Conservation (phyloP, 2,113 vertebrate genomes). For the Catharus fuscescens region DNA sequence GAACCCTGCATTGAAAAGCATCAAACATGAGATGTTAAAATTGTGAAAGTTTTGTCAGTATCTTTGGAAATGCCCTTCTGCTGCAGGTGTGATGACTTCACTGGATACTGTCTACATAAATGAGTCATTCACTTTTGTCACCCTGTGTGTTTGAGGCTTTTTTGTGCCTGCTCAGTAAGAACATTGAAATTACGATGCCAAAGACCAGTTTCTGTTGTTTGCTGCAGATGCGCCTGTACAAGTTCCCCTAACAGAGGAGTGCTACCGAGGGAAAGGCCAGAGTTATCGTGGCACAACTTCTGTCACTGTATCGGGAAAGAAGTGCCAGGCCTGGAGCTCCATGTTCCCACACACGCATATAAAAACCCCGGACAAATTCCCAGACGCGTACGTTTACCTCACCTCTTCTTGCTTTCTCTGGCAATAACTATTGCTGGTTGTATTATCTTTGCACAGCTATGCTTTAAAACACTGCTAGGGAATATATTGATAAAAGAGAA, state of each 20-base stretch:
- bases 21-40: not conserved
- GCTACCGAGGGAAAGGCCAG: slow-evolving; percentile 81
- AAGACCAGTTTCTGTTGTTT: not conserved
- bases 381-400: slow-evolving; percentile 77
- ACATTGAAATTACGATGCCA: not conserved
- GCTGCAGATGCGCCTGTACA: not conserved
- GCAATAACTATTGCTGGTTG: not conserved
- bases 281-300: slow-evolving; percentile 86
- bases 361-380: slow-evolving; percentile 80
- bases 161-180: not conserved
- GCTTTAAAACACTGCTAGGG: not conserved
- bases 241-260: slow-evolving; percentile 77
- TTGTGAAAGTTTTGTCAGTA: not conserved
- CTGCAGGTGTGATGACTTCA: not conserved
- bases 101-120: not conserved
- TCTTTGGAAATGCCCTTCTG: not conserved
- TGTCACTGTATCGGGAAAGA: slow-evolving; percentile 85
- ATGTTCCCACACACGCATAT: slow-evolving; percentile 83
- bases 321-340: slow-evolving; percentile 88
- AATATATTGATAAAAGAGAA: not conserved
- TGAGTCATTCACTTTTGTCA: fast-evolving
- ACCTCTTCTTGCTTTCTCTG: not conserved
- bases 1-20: not conserved
- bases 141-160: not conserved
- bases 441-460: not conserved